A percentile compares a stretch with the other conserved stretches of the same genome.
These are phyloP conservation scores for Fringilla coelebs DNA, from an alignment of 2,797 vertebrate species.

Conservation along the genomic window DNA sequence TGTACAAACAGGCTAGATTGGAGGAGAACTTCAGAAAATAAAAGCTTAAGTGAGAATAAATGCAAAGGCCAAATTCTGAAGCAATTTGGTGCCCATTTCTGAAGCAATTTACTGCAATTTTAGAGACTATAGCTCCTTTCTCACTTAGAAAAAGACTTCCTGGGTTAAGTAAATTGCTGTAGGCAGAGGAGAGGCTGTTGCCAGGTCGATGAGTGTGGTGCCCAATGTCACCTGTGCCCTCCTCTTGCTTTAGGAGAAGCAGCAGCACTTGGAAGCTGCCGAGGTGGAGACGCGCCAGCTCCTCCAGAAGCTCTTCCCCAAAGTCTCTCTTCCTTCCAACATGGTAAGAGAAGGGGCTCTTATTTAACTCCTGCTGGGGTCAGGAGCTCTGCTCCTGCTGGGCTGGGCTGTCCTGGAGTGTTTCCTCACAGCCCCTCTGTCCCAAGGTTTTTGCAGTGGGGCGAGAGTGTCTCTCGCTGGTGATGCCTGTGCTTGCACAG, in stretches of 20 bases:
- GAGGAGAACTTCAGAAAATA: not conserved
- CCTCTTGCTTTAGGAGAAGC: slow-evolving; percentile 83
- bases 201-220: rapidly evolving
- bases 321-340: slow-evolving; percentile 83
- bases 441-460: not conserved
- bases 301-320: slow-evolving; percentile 90
- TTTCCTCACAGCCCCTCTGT: not conserved
- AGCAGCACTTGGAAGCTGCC: slow-evolving; percentile 76
- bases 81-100: not conserved
- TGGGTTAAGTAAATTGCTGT: not conserved
- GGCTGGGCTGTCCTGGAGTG: not conserved
- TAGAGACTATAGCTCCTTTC: not conserved
- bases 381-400: not conserved
- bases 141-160: not conserved
- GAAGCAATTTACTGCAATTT: not conserved
- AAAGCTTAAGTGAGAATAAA: not conserved
- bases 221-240: not conserved
- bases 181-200: not conserved
- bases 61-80: not conserved
- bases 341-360: slow-evolving; percentile 72
- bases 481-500: not conserved
- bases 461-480: not conserved
- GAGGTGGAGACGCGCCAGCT: slow-evolving; percentile 85
- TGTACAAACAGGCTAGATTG: not conserved
- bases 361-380: not conserved